phyloP scores from a whole-genome alignment of 2,113 vertebrate genomes.

The Anguilla rostrata region DNA sequence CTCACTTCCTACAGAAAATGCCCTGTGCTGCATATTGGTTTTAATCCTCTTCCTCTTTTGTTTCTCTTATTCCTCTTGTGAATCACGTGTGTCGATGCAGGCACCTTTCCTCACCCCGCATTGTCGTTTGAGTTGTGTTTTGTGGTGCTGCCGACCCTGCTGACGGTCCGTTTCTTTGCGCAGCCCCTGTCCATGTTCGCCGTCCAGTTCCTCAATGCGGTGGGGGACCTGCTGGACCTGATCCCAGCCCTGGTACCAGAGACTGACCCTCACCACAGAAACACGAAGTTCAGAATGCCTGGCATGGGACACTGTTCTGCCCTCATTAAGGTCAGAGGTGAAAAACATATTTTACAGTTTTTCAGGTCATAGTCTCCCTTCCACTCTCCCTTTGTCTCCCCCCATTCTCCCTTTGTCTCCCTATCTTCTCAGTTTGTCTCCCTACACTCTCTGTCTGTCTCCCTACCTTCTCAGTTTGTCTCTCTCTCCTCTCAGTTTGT shows the following conservation, averaged over 20 bases:
- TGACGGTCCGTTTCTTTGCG: conserved; percentile 11
- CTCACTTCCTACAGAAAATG: not conserved
- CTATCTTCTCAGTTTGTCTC: not conserved
- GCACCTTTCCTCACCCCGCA: not conserved
- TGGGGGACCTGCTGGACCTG: conserved; percentile 85
- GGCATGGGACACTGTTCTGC: conserved; percentile 89
- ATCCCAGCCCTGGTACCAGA: conserved; percentile 75
- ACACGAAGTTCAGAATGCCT: conserved; percentile 56
- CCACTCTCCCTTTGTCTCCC: not conserved
- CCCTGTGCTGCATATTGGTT: not conserved
- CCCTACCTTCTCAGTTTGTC: not conserved
- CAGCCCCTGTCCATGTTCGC: conserved; percentile 76
- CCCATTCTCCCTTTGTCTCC: not conserved
- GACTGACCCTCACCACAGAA: conserved; percentile 47
- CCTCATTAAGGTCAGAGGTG: conserved; percentile 83
- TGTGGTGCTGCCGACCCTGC: not conserved
- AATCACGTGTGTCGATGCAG: not conserved
- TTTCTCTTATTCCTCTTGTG: not conserved
- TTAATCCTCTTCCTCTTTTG: not conserved
- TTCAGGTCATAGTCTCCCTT: too few species aligned
- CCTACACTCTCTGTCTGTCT: not conserved
- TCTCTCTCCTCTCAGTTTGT: too few species aligned
- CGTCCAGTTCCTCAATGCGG: conserved; percentile 79
- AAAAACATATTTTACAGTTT: conserved; percentile 35
- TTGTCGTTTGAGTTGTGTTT: not conserved